Evolutionary conservation across 2,113 vertebrate species (phyloP).

Genomic region (Xenopus borealis): DNA sequence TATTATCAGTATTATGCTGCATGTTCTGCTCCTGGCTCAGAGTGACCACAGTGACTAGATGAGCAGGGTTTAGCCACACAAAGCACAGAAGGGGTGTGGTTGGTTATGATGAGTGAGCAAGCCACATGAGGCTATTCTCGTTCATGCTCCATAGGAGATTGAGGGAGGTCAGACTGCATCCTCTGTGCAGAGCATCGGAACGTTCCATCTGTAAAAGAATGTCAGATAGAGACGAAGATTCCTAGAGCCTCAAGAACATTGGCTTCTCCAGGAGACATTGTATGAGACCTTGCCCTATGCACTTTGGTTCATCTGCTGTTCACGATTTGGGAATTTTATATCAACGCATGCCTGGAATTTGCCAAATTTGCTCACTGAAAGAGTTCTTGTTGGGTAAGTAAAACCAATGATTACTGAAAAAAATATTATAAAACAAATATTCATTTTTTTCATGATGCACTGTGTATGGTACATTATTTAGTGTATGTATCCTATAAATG

Average conservation of each 20-base stretch:
- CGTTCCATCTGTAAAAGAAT: background rate
- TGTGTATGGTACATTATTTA: no score
- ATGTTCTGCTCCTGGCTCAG: no score
- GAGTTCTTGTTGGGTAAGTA: no score
- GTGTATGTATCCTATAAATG: no score
- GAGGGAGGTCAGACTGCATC: background rate
- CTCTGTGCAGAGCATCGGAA: background rate
- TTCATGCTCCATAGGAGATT: background rate
- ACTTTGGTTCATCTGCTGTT: no score
- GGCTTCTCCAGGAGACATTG: background rate
- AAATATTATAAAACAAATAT: no score
- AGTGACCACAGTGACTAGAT: background rate
- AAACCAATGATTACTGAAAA: no score
- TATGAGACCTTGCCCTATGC: background rate
- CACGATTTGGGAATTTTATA: no score
- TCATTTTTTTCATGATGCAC: no score
- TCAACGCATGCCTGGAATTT: no score
- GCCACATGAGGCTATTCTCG: background rate
- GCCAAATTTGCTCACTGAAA: no score
- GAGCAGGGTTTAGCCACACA: background rate
- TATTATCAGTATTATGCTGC: no score
- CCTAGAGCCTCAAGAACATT: background rate
- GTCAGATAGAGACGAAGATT: background rate
- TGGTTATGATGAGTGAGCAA: background rate
- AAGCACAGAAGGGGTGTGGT: background rate